Evolutionary conservation across 2,113 vertebrate genomes (phyloP), one percentile per base, ranked within the genome.

Genomic region (Apaloderma vittatum): DNA sequence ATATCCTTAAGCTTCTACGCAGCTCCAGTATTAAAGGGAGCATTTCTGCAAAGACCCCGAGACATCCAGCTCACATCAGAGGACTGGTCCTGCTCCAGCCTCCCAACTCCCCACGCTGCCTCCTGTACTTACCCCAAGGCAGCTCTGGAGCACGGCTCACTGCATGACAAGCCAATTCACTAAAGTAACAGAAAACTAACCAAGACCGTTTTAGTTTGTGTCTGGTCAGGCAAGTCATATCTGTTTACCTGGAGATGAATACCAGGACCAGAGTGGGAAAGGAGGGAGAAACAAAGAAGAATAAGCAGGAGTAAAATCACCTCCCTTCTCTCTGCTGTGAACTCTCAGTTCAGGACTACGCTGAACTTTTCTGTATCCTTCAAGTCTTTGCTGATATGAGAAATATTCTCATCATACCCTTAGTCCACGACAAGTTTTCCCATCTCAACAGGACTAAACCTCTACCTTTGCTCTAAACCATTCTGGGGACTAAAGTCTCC

Each of bases 71-170:
- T 86, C 45, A 26, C 36, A 58, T 11, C 18, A 72, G 58, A 92
- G 71, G 11, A 37, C 11, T 0, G 0, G 26, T 34, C 17, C 88
- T 79, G 17, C 48, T 90, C 36, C 30, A 13, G 12, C 37, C 43
- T 82, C 62, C 65, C n/a, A 92, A 3, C 10, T 48, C 29, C 40
- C 58, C 0, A 2, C 13, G 26, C 58, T 57, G n/a, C 30, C 46
- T 10, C 30, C 62, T 63, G 15, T 6, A 24, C 2, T 15, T 9
- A 74, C 11, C n/a, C 29, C 43, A 54, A 24, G 32, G 62, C 40
- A 86, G 67, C 55, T 65, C 32, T 80, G 58, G 20, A 83, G 34
- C 5, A 21, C 2, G 1, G 11, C 45, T 61, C 54, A 21, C 7
- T 67, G 55, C 21, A 17, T 2, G 13, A 80, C 8, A 51, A 88